Percentiles rank a stretch among this genome's conserved stretches.
phyloP scores from a whole-genome alignment of 2,888 invertebrate species.

The Seira ritae region DNA sequence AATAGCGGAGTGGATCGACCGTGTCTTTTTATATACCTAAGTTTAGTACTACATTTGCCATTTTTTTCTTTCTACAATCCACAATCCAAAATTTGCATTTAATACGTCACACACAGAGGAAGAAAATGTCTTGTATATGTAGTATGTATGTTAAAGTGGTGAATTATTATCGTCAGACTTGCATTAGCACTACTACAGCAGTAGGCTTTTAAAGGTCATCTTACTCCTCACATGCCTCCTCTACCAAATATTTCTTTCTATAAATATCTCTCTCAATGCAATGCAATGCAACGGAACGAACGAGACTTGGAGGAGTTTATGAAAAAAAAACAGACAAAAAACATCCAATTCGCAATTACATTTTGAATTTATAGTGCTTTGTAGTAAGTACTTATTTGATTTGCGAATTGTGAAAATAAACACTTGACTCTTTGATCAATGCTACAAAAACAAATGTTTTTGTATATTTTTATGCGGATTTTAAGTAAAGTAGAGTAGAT shows the following conservation, averaged over 20 bases:
- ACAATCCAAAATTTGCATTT: too few relatives aligned
- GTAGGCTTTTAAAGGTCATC: background rate
- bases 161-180: too few relatives aligned
- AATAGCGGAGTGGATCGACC: too few relatives aligned
- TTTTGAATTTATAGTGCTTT: background rate
- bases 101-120: too few relatives aligned
- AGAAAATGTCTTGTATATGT: too few relatives aligned
- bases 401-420: background rate
- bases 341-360: background rate
- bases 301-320: background rate
- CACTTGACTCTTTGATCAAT: conserved; percentile 1
- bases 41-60: too few relatives aligned
- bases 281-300: background rate
- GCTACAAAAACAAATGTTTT: background rate
- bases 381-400: too few relatives aligned
- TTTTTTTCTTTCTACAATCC: too few relatives aligned
- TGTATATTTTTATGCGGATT: too few relatives aligned
- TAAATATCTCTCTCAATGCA: conserved; percentile 1
- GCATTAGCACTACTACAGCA: background rate
- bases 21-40: too few relatives aligned
- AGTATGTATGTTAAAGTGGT: too few relatives aligned
- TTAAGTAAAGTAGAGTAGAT: too few relatives aligned
- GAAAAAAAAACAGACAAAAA: background rate
- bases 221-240: background rate
- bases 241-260: background rate